Base-by-base conservation (phyloP, 1,140 invertebrate species). In the Drosophila murphyi region DNA sequence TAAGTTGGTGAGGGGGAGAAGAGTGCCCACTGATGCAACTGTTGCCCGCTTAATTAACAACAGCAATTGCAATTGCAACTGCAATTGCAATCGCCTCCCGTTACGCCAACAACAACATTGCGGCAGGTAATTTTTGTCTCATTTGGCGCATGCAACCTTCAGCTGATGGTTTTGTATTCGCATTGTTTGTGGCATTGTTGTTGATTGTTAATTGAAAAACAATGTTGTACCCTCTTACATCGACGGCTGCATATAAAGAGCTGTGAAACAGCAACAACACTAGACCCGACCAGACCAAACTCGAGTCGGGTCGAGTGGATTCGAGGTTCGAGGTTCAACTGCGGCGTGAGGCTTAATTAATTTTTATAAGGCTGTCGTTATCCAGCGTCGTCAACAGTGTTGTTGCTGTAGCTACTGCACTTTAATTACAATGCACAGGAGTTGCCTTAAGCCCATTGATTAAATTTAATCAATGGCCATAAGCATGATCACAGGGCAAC, bases 181-280 rank as follows among this genome's bases (percentile, higher is more conserved):
- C 51, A 59, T 63, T 76, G 77, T 77, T 73, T 73, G 70, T 45
- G 80, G 85, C 85, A 83, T 80, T 88, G 83, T 88, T 88, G 83
- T 80, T 89, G 80, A 89, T 88, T 89, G 85, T 88, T 88, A 88
- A 88, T 88, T 88, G 85, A 88, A 88, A 88, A 88, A 88, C 85
- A 88, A 88, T 88, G 85, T 88, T 89, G 85, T 78, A 70, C 76
- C 63, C 60, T 68, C 75, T 81, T 77, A 59, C 67, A 65, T 77
- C 64, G 78, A 60, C 80, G 52, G 63, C 71, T 87, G 83, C 83
- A 78, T 73, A 80, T 89, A 64, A 89, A 88, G 85, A 80, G 72
- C 82, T 87, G 82, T 59, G 76, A 83, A 57, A 51, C 7, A 31
- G 43, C 55, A 80, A 39, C 43, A 54, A 7, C 6, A 52, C 10